phyloP scores from a whole-genome alignment of 2,797 vertebrate genomes.

The Scolopax rusticola region DNA sequence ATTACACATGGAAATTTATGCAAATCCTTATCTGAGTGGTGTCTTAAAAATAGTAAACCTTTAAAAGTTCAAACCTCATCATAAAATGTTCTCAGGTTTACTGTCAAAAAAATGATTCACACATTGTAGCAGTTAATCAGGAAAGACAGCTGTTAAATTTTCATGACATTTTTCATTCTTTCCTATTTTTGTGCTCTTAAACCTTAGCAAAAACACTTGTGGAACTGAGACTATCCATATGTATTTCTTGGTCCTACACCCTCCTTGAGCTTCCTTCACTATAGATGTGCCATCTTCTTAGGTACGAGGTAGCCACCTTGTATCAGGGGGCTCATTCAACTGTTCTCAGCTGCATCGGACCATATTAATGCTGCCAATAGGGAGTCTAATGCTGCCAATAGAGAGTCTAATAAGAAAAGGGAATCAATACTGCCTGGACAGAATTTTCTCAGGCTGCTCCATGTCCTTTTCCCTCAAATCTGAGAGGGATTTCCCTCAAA shows the following conservation, averaged over 20 bases:
- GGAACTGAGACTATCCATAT: background rate
- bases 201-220: background rate
- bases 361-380: background rate
- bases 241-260: background rate
- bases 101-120: background rate
- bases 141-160: background rate
- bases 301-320: rapidly evolving
- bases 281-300: background rate
- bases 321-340: background rate
- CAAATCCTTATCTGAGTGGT: constrained; percentile 16
- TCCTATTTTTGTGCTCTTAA: background rate
- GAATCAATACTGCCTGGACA: background rate
- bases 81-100: background rate
- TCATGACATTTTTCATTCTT: background rate
- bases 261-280: background rate
- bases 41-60: constrained; percentile 38
- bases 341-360: background rate
- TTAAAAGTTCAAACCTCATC: background rate
- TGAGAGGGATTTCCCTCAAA: background rate
- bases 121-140: background rate
- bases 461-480: background rate
- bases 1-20: constrained; percentile 64
- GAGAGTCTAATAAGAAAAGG: background rate
- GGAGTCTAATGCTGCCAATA: background rate
- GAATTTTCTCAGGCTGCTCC: background rate